These are phyloP conservation scores for Calliphora vicina DNA, from an alignment of 1,140 invertebrate genomes.

Conservation along the genomic window DNA sequence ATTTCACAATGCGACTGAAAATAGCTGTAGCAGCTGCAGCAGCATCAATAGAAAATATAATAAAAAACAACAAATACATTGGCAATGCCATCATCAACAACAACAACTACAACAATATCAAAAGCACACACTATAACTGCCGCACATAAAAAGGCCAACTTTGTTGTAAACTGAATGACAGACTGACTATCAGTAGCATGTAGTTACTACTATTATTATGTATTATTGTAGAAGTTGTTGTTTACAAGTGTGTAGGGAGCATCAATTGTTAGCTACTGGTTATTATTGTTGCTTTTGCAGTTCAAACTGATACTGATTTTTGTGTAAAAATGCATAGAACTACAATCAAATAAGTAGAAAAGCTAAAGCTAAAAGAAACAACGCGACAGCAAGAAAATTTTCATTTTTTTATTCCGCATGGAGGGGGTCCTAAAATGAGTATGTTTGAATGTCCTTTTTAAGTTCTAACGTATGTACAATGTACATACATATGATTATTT, in stretches of 20 bases:
- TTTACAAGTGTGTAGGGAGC: neutral
- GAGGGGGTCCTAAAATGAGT: neutral
- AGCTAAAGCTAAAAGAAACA: neutral
- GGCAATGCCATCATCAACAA: neutral
- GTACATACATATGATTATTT: too few species aligned
- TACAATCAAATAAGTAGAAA: neutral
- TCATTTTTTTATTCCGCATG: neutral
- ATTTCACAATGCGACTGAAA: conserved; percentile 14
- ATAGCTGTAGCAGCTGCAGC: neutral
- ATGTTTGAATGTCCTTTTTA: too few species aligned
- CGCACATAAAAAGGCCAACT: neutral
- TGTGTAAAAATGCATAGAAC: too few species aligned
- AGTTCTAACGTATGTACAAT: too few species aligned
- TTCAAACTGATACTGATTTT: neutral
- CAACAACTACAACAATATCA: neutral
- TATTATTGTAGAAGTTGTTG: neutral
- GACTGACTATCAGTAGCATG: neutral
- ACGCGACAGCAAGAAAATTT: neutral
- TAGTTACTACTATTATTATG: neutral
- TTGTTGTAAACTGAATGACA: neutral
- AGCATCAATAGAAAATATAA: neutral
- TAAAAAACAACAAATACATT: neutral
- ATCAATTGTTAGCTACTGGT: neutral
- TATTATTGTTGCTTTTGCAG: neutral
- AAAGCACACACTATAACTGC: neutral